Evolutionary conservation across 2,888 invertebrate species (phyloP), one percentile per base, ranked within the genome.

Genomic region (Drosophila hamatofila): DNA sequence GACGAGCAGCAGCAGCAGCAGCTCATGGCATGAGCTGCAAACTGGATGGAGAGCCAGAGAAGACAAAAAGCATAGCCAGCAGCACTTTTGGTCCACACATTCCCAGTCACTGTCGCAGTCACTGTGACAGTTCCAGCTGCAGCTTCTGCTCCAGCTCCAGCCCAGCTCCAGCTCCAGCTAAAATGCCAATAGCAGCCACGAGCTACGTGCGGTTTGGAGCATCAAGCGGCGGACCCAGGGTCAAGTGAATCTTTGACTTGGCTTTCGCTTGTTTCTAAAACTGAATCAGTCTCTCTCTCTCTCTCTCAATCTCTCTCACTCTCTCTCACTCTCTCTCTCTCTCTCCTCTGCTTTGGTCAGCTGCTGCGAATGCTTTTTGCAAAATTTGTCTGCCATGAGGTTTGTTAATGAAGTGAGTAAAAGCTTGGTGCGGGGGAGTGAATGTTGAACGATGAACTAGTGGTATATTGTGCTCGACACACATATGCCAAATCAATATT

Each of bases 181-280:
- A 3, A 39, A n/a, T n/a, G 58, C 41, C 51, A 42, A 52, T 35
- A 58, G 48, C 42, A 58, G 57, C 46, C 51, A 49, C 35, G 23
- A 49, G 66, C 44, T 60, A 46, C 56, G 39, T 72, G 55, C 49
- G 58, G 62, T 60, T 44, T 39, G 33, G 25, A 54, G 67, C 56
- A 41, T 35, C 72, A 72, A 48, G 46, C 39, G 52, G 46, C 63
- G 41, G 5, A 33, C n/a, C 41, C 27, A 54, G 70, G 68, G 70
- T 69, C 66, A 75, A 82, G 75, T 75, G 80, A 71, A 69, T 74
- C 74, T 67, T 77, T 56, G 62, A 55, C 80, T 68, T 61, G 66
- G 59, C 60, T 55, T 62, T 57, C 21, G 55, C 5, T 23, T 27
- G 25, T 41, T 49, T 37, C 63, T 25, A 23, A 52, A 62, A 55